These are phyloP conservation scores for Typhlichthys eigenmanni DNA, from an alignment of 2,797 vertebrate species.

Conservation along the genomic window DNA sequence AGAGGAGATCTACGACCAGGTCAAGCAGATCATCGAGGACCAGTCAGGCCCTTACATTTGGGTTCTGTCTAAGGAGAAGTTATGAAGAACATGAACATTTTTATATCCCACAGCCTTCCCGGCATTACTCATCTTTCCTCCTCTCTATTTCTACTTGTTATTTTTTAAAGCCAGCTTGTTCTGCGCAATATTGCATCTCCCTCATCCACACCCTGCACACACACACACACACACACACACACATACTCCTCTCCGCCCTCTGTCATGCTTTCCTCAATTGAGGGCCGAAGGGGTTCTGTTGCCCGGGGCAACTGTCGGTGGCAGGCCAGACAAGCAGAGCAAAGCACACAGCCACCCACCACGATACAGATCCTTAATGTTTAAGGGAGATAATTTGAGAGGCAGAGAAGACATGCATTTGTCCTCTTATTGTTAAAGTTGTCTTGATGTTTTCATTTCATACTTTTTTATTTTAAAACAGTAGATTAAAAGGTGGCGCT, in stretches of 20 bases:
- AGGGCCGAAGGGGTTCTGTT: constrained; percentile 32
- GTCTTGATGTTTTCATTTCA: constrained; percentile 56
- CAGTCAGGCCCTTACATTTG: constrained; percentile 95
- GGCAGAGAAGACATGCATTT: constrained; percentile 28
- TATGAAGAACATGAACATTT: constrained; percentile 76
- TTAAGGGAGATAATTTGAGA: constrained; percentile 88
- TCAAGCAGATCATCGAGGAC: constrained; percentile 97
- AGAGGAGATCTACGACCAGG: constrained; percentile 97
- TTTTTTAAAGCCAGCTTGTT: constrained; percentile 51
- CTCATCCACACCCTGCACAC: constrained; percentile 35
- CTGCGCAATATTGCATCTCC: constrained; percentile 52
- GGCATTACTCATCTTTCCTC: constrained; percentile 55
- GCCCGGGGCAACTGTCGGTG: no score
- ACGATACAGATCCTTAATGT: constrained; percentile 93
- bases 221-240: constrained; percentile 3
- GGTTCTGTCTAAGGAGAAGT: constrained; percentile 96
- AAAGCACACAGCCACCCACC: constrained; percentile 57
- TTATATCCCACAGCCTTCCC: constrained; percentile 9
- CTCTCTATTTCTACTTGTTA: constrained; percentile 55
- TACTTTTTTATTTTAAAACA: constrained; percentile 50
- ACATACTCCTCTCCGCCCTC: not conserved
- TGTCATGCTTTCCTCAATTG: constrained; percentile 6
- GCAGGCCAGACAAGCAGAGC: constrained; percentile 70
- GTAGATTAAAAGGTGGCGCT: constrained; percentile 62
- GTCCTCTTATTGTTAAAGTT: not conserved